Base-by-base conservation (phyloP, 2,113 vertebrate species). In the Pseudolaguvia tuberculata region DNA sequence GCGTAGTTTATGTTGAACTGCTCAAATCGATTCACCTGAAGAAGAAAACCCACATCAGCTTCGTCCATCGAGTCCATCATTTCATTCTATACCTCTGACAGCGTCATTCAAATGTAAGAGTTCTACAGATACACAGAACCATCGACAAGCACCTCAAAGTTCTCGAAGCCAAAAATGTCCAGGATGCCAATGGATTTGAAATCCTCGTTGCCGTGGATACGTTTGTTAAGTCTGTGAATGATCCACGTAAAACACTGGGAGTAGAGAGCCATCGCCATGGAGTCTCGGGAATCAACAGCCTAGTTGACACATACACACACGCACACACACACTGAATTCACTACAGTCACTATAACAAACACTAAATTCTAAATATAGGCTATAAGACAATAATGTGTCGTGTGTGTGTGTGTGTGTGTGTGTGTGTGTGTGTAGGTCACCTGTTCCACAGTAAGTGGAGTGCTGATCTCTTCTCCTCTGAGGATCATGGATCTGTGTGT, bases 1-100 rank as follows among this genome's bases (percentile, higher is more conserved):
- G 97, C 97, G 90, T 99, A 98, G 91, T 99, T 99, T 85, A 99
- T 99, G 86, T 93, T 99, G 90, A 99, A 98, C 88, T 99, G 97
- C 83, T 99, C 97, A 67, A 99, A 99, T 86, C 88, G 94, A 84
- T 99, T 99, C 63, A 98, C 92, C 97, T 99, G 79, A 10, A 70
- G 67, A 2, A 75, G n/a, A 13, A 61, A 11, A 63, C 51, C 71
- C 39, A 57, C 18, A 42, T n/a, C 39, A 42, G 39, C 13, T 17
- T 53, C 27, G 27, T 27, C 4, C 12, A 47, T 23, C 61, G 17
- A n/a, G 13, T 45, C n/a, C 21, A 17, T 6, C 14, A 9, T 21
- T 25, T 17, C 5, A 3, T n/a, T 48, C 45, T 66, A 3, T 45
- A 10, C 23, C 23, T 18, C 3, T 18, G 7, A 25, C 17, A 1